Percentiles rank a stretch among this genome's conserved stretches.
Evolutionary conservation across 2,888 invertebrate species (phyloP).

Genomic region (Orchesellides sinensis): DNA sequence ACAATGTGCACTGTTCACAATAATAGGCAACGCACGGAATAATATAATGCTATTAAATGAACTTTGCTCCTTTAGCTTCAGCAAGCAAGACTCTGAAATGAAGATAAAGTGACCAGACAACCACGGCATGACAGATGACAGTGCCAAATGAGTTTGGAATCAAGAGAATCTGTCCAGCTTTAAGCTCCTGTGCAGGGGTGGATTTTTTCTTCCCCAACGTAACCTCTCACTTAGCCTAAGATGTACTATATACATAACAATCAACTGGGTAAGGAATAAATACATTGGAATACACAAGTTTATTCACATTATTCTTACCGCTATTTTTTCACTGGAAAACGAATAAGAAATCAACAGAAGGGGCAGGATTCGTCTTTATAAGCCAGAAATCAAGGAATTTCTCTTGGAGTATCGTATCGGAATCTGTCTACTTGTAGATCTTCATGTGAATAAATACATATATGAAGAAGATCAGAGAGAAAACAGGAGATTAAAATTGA

Average conservation of each 20-base stretch:
- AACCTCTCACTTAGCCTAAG: no score
- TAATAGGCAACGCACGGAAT: no score
- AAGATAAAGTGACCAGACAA: constrained; percentile 54
- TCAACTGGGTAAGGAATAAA: no score
- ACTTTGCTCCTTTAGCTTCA: not conserved
- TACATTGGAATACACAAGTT: no score
- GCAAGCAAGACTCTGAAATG: constrained; percentile 17
- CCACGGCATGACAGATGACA: constrained; percentile 41
- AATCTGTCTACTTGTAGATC: constrained; percentile 7
- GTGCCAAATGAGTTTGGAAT: constrained; percentile 41
- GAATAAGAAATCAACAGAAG: constrained; percentile 33
- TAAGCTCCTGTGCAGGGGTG: not conserved
- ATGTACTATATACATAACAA: no score
- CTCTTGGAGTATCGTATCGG: not conserved
- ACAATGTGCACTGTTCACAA: no score
- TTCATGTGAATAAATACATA: constrained; percentile 29
- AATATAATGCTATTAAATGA: not conserved
- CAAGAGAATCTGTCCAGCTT: not conserved
- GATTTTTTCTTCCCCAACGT: not conserved
- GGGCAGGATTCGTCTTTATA: constrained; percentile 8
- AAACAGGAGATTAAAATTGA: not conserved
- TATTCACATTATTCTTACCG: no score
- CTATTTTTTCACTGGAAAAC: not conserved
- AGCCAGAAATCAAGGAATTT: constrained; percentile 39
- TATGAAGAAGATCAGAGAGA: not conserved